Conservation (phyloP, 1,140 invertebrate genomes). For the Mesaphorura yosii region DNA sequence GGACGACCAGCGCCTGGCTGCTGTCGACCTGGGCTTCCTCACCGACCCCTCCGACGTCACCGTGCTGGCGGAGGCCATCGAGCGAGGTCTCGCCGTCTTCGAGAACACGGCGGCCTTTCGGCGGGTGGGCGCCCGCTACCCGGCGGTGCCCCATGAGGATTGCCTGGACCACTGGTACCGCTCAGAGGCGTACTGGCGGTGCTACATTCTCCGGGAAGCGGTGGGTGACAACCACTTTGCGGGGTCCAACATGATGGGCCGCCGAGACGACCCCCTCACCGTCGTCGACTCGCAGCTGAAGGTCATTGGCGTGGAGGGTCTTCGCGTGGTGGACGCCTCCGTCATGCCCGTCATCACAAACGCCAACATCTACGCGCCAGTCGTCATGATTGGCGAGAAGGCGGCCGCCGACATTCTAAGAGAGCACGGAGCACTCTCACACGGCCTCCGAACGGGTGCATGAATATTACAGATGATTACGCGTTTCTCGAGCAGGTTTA, state of each 20-base stretch:
- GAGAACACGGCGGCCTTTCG: no score
- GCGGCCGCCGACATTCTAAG: no score
- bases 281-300: slow-evolving; percentile 10
- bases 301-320: no score
- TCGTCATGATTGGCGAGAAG: no score
- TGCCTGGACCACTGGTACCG: slow-evolving; percentile 2
- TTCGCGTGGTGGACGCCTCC: neutral
- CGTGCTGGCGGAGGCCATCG: no score
- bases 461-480: no score
- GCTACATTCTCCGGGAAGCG: neutral
- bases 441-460: no score
- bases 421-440: no score
- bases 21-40: neutral
- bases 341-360: no score
- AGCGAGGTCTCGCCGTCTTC: slow-evolving; percentile 3
- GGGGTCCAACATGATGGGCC: slow-evolving; percentile 9
- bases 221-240: neutral
- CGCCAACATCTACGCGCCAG: no score
- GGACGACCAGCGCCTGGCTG: no score
- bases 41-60: neutral
- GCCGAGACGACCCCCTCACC: neutral
- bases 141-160: neutral
- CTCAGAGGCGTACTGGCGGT: neutral
- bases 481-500: no score
- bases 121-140: neutral